Conservation (phyloP, 1,140 invertebrate species). For the Penaeus indicus region DNA sequence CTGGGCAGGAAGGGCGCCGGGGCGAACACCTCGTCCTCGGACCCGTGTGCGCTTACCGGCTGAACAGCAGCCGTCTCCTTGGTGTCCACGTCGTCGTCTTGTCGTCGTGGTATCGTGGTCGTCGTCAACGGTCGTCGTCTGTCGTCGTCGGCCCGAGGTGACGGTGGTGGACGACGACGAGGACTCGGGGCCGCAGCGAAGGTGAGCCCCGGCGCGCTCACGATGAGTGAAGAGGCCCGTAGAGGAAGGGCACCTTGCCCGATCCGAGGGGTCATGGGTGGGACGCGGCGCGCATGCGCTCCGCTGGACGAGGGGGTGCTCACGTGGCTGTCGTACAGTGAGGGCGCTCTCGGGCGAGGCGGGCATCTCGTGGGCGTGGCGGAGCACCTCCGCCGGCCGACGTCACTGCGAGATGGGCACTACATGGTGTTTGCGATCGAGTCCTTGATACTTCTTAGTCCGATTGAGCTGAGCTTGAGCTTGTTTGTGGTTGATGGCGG, state of each 20-base stretch:
- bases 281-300: slow-evolving; percentile 54
- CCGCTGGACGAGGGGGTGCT: slow-evolving; percentile 59
- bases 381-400: slow-evolving; percentile 83
- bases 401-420: slow-evolving; percentile 74
- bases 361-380: slow-evolving; percentile 83
- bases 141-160: slow-evolving; percentile 44
- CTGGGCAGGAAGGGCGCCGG: slow-evolving; percentile 50
- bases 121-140: slow-evolving; percentile 48
- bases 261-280: slow-evolving; percentile 60
- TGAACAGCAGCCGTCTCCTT: slow-evolving; percentile 55
- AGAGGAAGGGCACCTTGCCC: slow-evolving; percentile 62
- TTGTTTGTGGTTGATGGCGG: slow-evolving; percentile 69
- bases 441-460: slow-evolving; percentile 75
- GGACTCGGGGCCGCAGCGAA: slow-evolving; percentile 54
- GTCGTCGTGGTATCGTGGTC: slow-evolving; percentile 41
- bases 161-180: slow-evolving; percentile 59
- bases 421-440: slow-evolving; percentile 71
- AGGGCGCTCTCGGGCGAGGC: slow-evolving; percentile 85
- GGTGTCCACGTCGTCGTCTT: slow-evolving; percentile 24
- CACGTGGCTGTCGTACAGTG: slow-evolving; percentile 81
- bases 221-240: slow-evolving; percentile 64
- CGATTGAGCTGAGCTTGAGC: slow-evolving; percentile 76
- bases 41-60: slow-evolving; percentile 54
- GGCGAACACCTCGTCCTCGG: slow-evolving; percentile 60
- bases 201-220: slow-evolving; percentile 61